These are phyloP conservation scores for Phyllotreta cruciferae DNA, from an alignment of 2,888 invertebrate species.

Conservation along the genomic window DNA sequence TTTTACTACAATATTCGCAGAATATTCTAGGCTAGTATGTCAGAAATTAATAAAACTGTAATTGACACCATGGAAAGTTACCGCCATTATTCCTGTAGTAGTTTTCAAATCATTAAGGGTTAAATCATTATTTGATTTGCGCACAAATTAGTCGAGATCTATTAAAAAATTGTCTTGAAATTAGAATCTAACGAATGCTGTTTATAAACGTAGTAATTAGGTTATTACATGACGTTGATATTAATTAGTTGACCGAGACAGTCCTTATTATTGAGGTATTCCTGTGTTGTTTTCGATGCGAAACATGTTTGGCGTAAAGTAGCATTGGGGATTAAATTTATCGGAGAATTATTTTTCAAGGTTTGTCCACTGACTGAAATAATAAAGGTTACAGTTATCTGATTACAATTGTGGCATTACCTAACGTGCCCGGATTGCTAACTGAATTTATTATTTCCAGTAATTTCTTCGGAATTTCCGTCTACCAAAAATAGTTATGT, in stretches of 20 bases:
- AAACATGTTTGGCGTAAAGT: constrained; percentile 16
- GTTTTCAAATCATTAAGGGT: too few relatives aligned
- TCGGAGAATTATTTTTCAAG: constrained; percentile 7
- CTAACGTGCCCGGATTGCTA: background rate
- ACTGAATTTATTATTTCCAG: too few relatives aligned
- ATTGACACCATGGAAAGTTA: too few relatives aligned
- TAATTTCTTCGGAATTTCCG: too few relatives aligned
- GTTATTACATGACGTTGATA: constrained; percentile 26
- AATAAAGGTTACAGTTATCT: constrained; percentile 1
- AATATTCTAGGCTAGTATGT: too few relatives aligned
- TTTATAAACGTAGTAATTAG: constrained; percentile 17
- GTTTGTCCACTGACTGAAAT: background rate
- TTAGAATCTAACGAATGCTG: constrained; percentile 15
- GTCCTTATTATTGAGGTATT: constrained; percentile 23
- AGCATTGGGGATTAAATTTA: constrained; percentile 13
- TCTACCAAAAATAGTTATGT: too few relatives aligned
- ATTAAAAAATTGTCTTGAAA: too few relatives aligned
- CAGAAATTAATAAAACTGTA: too few relatives aligned
- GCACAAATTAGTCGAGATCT: too few relatives aligned
- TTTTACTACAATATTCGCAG: too few relatives aligned
- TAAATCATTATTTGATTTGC: too few relatives aligned
- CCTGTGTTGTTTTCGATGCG: constrained; percentile 19
- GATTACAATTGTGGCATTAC: constrained; percentile 12
- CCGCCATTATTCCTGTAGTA: too few relatives aligned
- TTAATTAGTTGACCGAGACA: constrained; percentile 15